Base-by-base conservation (phyloP, 2,888 invertebrate genomes). In the Plutella xylostella region DNA sequence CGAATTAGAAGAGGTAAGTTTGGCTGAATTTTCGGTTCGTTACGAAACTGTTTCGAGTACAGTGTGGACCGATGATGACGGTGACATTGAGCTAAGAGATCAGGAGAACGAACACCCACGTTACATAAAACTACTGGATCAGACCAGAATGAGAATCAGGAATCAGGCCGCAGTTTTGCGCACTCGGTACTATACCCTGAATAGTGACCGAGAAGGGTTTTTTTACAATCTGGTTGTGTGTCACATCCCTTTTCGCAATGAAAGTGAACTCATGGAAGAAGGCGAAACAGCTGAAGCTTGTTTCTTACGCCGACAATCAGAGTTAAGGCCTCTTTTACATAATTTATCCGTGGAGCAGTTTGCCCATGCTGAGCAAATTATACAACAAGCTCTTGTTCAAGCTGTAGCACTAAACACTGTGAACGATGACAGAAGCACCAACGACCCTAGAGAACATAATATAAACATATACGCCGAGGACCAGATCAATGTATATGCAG, bases 161-260 rank as follows among this genome's bases (percentile, higher is more conserved):
- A 60, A 61, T 46, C 52, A 44, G n/a, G n/a, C 50, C 0, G 59
- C 60, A 52, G 58, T 65, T 31, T 53, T 61, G 38, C 55, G 59
- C 9, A 58, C 56, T 1, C 48, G 57, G 0, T 62, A 62, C 34
- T 61, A 42, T 22, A 58, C 56, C 17, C 7, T 58, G 7, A 57
- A 56, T 38, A 57, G 56, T 45, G 55, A 59, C 43, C 51, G 49
- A 50, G 52, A 56, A 49, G n/a, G n/a, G n/a, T n/a, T n/a, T n/a
- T n/a, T n/a, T n/a, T n/a, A n/a, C n/a, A 46, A 45, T 25, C 51
- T 58, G 28, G 7, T 61, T 28, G 53, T 61, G 19, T 58, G 55
- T 4, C 57, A 58, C 12, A 25, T 61, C 3, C 52, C 60, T 14
- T 61, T 58, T 25, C 54, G 57, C 2, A 21, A 55, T 30, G 54